Evolutionary conservation across 1,140 invertebrate genomes (phyloP).

Genomic region (Euwallacea fornicatus): DNA sequence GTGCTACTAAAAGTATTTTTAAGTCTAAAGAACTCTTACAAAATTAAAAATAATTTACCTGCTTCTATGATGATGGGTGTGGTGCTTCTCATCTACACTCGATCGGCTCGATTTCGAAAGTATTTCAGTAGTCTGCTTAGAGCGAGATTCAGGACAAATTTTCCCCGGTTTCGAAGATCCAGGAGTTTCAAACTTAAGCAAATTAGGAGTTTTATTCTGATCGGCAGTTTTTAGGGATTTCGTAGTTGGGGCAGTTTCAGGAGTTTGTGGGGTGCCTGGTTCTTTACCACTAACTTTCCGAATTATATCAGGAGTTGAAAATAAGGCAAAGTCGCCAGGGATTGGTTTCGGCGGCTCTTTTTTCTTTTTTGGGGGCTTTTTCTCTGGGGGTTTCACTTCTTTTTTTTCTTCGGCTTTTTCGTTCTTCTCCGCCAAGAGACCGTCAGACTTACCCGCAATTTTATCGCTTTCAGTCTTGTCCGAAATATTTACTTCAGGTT

Average conservation of each 20-base stretch:
- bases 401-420: slow-evolving; percentile 47
- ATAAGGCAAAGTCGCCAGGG: slow-evolving; percentile 67
- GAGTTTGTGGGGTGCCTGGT: slow-evolving; percentile 44
- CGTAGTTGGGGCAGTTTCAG: slow-evolving; percentile 33
- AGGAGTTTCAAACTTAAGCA: not conserved
- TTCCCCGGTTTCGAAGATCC: slow-evolving; percentile 45
- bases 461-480: slow-evolving; percentile 1
- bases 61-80: slow-evolving; percentile 30
- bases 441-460: not conserved
- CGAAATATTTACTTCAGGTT: slow-evolving; percentile 9
- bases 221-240: slow-evolving; percentile 38
- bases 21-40: too few relatives aligned
- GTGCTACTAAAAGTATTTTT: slow-evolving; percentile 3
- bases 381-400: slow-evolving; percentile 41
- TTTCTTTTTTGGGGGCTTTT: slow-evolving; percentile 63
- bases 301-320: slow-evolving; percentile 78
- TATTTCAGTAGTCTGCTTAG: slow-evolving; percentile 42
- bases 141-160: slow-evolving; percentile 48
- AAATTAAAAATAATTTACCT: slow-evolving; percentile 12
- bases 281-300: slow-evolving; percentile 63
- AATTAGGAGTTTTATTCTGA: slow-evolving; percentile 5
- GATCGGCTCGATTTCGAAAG: slow-evolving; percentile 34
- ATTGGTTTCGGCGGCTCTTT: slow-evolving; percentile 67
- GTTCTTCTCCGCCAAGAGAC: slow-evolving; percentile 27
- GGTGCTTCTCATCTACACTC: slow-evolving; percentile 40